Conservation (phyloP, 1,140 invertebrate species). For the Liolophura sinensis region DNA sequence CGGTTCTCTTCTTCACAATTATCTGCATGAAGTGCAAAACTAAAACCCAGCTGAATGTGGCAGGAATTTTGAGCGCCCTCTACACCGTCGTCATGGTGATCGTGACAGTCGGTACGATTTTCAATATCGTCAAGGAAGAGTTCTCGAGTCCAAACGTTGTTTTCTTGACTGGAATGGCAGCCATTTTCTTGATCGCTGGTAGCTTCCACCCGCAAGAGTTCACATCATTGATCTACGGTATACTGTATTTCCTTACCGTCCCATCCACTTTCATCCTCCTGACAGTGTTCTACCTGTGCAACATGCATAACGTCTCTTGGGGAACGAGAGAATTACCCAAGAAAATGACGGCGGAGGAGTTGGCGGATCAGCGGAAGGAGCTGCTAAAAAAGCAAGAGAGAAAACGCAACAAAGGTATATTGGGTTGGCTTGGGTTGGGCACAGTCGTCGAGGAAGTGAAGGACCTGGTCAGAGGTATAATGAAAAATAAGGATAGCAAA, state of each 20-base stretch:
- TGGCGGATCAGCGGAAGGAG: conserved; percentile 27
- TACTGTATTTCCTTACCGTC: conserved; percentile 94
- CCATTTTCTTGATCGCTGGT: conserved; percentile 93
- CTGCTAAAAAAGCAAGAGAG: conserved; percentile 41
- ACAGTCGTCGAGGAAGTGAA: conserved; percentile 36
- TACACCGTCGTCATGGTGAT: conserved; percentile 57
- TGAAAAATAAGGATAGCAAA: conserved; percentile 27
- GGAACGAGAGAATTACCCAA: conserved; percentile 94
- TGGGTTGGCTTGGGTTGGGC: conserved; percentile 37
- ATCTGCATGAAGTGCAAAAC: conserved; percentile 93
- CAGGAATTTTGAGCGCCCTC: conserved; percentile 67
- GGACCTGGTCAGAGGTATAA: conserved; percentile 35
- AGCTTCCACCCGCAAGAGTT: conserved; percentile 98
- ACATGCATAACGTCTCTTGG: conserved; percentile 98
- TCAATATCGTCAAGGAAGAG: conserved; percentile 50
- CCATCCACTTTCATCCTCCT: conserved; percentile 97
- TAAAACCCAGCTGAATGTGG: conserved; percentile 86
- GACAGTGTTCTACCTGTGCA: conserved; percentile 96
- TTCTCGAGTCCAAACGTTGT: conserved; percentile 50
- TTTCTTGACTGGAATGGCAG: conserved; percentile 41
- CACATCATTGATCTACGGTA: conserved; percentile 92
- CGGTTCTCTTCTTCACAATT: conserved; percentile 69
- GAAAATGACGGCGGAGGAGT: conserved; percentile 60
- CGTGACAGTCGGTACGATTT: conserved; percentile 52
- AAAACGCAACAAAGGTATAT: conserved; percentile 38